A percentile compares a stretch with the other conserved stretches of the same genome.
Conservation (phyloP, 64 coral and sea anemone genomes). For the Stichodactyla helianthus region DNA sequence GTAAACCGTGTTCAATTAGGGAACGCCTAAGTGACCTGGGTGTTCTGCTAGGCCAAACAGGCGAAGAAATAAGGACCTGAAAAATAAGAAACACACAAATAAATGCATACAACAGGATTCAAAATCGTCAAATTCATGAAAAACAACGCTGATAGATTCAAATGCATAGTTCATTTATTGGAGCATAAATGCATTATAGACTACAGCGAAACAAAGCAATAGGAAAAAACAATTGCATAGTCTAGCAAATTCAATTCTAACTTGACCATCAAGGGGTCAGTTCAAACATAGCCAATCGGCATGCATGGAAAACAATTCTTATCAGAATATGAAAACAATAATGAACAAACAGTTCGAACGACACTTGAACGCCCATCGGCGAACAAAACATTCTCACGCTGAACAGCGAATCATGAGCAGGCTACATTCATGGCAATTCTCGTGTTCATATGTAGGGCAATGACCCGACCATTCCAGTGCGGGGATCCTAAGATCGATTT, state of each 20-base stretch:
- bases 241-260: no score
- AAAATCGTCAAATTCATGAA: no score
- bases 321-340: no score
- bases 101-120: background rate
- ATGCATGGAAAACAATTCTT: background rate
- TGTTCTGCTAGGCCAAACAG: background rate
- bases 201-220: background rate
- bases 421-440: background rate
- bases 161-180: background rate
- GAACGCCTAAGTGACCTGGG: background rate
- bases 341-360: no score
- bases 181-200: background rate
- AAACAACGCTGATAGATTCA: background rate
- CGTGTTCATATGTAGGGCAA: background rate
- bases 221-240: no score
- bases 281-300: background rate
- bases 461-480: background rate
- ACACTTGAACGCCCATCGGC: background rate
- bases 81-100: background rate
- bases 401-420: background rate
- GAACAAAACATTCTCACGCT: background rate
- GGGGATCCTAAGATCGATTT: background rate
- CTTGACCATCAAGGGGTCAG: background rate
- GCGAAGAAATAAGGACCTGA: background rate
- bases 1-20: constrained; percentile 10